A percentile compares a stretch with the other conserved stretches of the same genome.
Conservation (phyloP, 2,113 vertebrate species). For the Cynoglossus semilaevis region DNA sequence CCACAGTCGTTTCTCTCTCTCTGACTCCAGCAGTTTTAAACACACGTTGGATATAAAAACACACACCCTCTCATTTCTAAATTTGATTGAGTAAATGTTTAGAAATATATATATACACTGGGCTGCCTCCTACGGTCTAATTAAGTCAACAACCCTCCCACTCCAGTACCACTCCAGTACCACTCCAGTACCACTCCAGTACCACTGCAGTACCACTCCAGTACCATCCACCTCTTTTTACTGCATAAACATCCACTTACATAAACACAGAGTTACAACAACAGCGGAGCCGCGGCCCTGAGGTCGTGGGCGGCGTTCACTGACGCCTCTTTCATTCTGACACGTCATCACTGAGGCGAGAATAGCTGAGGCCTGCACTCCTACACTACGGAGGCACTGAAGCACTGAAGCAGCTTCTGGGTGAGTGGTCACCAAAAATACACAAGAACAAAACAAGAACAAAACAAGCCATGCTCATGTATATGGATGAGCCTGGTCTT, state of each 20-base stretch:
- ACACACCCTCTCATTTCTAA: conserved; percentile 19
- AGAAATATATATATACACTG: conserved; percentile 46
- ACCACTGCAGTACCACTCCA: conserved; percentile 40
- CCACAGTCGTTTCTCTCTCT: neutral
- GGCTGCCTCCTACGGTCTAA: conserved; percentile 32
- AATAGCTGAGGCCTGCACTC: conserved; percentile 72
- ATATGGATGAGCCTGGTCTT: conserved; percentile 7
- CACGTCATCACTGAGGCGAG: conserved; percentile 63
- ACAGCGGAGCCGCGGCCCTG: conserved; percentile 39
- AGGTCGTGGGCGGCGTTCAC: conserved; percentile 68
- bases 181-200: conserved; percentile 26
- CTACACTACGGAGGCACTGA: conserved; percentile 41
- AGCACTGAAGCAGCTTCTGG: conserved; percentile 49
- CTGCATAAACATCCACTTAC: conserved; percentile 71
- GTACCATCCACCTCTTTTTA: conserved; percentile 30
- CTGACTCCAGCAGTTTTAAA: conserved; percentile 1
- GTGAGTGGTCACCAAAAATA: conserved; percentile 7
- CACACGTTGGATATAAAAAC: conserved; percentile 7
- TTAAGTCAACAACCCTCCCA: conserved; percentile 45
- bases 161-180: conserved; percentile 1
- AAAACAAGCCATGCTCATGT: conserved; percentile 5
- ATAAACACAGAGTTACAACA: conserved; percentile 58
- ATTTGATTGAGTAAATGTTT: conserved; percentile 57
- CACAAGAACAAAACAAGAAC: conserved; percentile 20
- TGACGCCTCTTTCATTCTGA: conserved; percentile 70